phyloP scores from a whole-genome alignment of 1,140 invertebrate species.

The Protaetia brevitarsis region DNA sequence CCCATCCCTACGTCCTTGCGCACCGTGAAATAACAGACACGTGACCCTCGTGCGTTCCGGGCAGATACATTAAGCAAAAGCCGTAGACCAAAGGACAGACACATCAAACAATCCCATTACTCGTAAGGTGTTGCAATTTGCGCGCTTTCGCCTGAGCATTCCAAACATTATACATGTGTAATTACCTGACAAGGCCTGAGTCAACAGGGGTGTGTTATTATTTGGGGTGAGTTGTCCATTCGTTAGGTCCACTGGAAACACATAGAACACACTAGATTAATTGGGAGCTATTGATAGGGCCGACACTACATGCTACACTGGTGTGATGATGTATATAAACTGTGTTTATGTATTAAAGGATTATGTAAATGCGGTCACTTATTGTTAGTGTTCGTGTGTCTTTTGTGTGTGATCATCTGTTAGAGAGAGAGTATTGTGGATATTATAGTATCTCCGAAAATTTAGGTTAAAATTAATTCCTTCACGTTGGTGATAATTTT shows the following conservation, averaged over 20 bases:
- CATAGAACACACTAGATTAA: constrained; percentile 51
- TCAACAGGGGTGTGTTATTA: constrained; percentile 90
- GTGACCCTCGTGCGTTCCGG: too few relatives aligned
- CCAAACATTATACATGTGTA: constrained; percentile 35
- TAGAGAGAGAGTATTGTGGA: too few relatives aligned
- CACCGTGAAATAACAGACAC: too few relatives aligned
- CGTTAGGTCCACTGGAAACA: constrained; percentile 88
- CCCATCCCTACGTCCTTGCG: too few relatives aligned
- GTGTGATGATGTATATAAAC: neutral
- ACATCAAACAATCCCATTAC: constrained; percentile 22
- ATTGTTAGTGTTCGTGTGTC: neutral
- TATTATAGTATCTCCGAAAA: too few relatives aligned
- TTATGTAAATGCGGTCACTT: constrained; percentile 9
- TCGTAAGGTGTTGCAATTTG: constrained; percentile 21
- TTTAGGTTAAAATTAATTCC: too few relatives aligned
- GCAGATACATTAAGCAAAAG: neutral
- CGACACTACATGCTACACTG: constrained; percentile 22
- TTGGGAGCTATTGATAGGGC: constrained; percentile 27
- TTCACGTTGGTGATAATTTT: too few relatives aligned
- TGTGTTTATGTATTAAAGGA: too few relatives aligned
- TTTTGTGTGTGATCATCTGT: too few relatives aligned
- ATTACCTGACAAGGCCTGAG: constrained; percentile 90
- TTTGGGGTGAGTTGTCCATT: constrained; percentile 91
- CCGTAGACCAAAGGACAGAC: neutral
- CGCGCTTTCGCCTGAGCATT: constrained; percentile 21